Evolutionary conservation across 2,797 vertebrate species (phyloP).

Genomic region (Hylomyscus alleni): DNA sequence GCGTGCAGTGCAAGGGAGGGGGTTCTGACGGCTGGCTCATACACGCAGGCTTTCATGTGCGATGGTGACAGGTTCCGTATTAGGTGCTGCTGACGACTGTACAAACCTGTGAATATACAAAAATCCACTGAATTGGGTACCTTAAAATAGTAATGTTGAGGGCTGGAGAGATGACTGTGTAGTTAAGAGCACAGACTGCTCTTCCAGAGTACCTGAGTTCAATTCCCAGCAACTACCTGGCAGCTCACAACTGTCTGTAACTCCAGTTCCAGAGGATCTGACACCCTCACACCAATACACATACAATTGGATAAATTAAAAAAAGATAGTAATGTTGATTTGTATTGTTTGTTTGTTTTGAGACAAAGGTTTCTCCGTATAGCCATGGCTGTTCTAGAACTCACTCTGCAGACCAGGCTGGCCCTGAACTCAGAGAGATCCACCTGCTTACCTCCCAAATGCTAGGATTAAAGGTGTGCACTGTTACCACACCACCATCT

Average conservation of each 20-base stretch:
- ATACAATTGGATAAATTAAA: neutral
- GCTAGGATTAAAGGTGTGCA: neutral
- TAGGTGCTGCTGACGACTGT: neutral
- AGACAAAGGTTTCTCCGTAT: neutral
- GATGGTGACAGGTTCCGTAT: neutral
- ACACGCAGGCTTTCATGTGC: neutral
- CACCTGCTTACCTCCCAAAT: neutral
- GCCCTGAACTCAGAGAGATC: neutral
- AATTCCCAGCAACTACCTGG: neutral
- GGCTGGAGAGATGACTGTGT: neutral
- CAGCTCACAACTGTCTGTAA: neutral
- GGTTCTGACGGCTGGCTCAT: neutral
- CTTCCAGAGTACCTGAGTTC: neutral
- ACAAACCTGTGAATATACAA: neutral
- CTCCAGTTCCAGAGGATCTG: neutral
- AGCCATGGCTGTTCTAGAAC: neutral
- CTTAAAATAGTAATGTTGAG: slow-evolving; percentile 35
- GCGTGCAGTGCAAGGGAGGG: no score
- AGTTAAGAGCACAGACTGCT: neutral
- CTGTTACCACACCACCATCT: no score
- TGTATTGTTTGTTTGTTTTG: neutral
- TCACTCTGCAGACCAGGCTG: neutral
- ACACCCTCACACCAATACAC: neutral
- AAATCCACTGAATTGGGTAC: neutral
- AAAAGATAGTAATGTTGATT: neutral